A percentile compares a stretch with the other conserved stretches of the same genome.
These are phyloP conservation scores for Acyrthosiphon pisum DNA, from an alignment of 1,140 invertebrate species.

Conservation along the genomic window DNA sequence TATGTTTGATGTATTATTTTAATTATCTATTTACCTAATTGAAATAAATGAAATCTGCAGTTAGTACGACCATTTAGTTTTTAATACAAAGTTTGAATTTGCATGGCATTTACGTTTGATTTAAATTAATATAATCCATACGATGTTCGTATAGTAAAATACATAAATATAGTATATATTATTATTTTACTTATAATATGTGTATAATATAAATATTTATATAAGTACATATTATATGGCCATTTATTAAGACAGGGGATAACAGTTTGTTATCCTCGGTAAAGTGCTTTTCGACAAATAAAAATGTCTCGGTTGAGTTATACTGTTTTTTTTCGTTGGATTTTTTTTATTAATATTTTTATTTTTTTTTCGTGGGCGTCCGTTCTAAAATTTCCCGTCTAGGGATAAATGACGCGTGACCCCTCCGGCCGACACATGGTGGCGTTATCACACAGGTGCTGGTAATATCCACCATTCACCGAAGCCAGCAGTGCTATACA, in stretches of 20 bases:
- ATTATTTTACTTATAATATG: too few species aligned
- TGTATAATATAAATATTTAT: background rate
- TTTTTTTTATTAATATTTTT: conserved; percentile 35
- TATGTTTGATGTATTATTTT: background rate
- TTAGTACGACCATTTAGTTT: background rate
- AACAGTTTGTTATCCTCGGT: conserved; percentile 23
- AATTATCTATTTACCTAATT: background rate
- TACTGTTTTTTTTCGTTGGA: background rate
- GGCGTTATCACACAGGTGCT: conserved; percentile 38
- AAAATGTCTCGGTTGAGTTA: conserved; percentile 27
- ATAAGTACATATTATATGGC: background rate
- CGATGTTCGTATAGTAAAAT: too few species aligned
- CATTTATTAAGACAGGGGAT: conserved; percentile 32
- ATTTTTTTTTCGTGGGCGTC: background rate
- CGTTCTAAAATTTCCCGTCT: background rate
- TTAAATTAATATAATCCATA: background rate
- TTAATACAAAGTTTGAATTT: background rate
- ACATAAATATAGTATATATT: too few species aligned
- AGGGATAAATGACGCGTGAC: conserved; percentile 41
- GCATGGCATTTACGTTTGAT: background rate
- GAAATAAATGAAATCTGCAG: background rate
- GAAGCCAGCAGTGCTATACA: background rate
- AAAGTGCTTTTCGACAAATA: conserved; percentile 22
- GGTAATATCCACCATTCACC: conserved; percentile 32
- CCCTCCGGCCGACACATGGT: background rate